Base-by-base conservation (phyloP, 1,140 invertebrate species). In the Goniozus legneri region DNA sequence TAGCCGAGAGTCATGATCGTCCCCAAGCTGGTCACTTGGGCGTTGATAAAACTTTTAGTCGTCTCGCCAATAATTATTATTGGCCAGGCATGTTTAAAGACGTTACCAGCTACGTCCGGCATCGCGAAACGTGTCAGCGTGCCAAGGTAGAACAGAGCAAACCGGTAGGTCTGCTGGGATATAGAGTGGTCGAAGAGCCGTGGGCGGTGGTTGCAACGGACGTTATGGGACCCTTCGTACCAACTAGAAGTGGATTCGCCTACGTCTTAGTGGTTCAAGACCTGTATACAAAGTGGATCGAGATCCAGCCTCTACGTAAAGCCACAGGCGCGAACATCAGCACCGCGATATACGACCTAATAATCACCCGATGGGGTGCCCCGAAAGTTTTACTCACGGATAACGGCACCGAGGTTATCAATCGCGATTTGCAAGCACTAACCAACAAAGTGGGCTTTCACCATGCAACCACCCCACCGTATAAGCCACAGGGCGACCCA, bases 221-320 rank as follows among this genome's bases (percentile, higher is more conserved):
- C 51, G 31, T 66, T 2, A 58, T 66, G 31, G 71, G 71, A 18
- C 49, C 53, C 1, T 60, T 68, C 0, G 70, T 68, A 2, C 33
- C 31, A 1, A 65, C 55, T 3, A 44, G 38, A 14, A 18, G 27
- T 18, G 65, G 67, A 19, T 52, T 60, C 39, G 32, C 41, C 14
- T 70, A 63, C 42, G 37, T 72, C 1, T 31, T 73, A 1, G 63
- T 73, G 1, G 16, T 66, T 1, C 51, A 60, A 12, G 68, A 75
- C 52, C 49, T 57, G 15, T 66, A 70, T 39, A 65, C 56, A 2
- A 66, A 67, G 39, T 73, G 50, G 50, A 39, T 56, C 18, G 56
- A 52, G 18, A 19, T 35, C 3, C 2, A 31, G 4, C 32, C 50
- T 2, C 8, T 52, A 8, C 16, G 35, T 8, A 32, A 37, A 34